phyloP scores from a whole-genome alignment of 1,140 invertebrate genomes.

The Leptinotarsa defecta region DNA sequence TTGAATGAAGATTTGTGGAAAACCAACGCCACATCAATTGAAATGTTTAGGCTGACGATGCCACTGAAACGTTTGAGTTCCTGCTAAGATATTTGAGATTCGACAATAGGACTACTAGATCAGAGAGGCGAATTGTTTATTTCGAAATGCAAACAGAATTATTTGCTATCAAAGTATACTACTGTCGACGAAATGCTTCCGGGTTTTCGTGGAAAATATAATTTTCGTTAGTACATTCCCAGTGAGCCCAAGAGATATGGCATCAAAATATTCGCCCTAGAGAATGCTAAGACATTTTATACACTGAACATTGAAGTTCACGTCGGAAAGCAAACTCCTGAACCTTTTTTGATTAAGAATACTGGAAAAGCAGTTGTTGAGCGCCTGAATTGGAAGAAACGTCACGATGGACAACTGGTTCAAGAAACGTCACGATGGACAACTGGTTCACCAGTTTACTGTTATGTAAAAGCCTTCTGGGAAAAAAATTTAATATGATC shows the following conservation, averaged over 20 bases:
- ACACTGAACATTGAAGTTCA: slow-evolving; percentile 36
- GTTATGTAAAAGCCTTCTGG: background rate
- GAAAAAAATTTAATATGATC: background rate
- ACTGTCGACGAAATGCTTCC: slow-evolving; percentile 31
- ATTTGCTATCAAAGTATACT: slow-evolving; percentile 25
- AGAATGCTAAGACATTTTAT: slow-evolving; percentile 33
- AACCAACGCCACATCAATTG: no score
- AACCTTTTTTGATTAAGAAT: background rate
- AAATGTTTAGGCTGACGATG: no score
- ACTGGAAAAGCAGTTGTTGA: background rate
- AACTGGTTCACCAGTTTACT: background rate
- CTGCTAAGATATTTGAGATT: no score
- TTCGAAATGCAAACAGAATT: slow-evolving; percentile 40
- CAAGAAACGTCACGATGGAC: background rate
- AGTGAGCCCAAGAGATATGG: slow-evolving; percentile 24
- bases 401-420: background rate
- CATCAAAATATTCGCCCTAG: slow-evolving; percentile 29
- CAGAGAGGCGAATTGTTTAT: slow-evolving; percentile 33
- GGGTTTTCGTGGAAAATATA: slow-evolving; percentile 27
- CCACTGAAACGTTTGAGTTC: no score
- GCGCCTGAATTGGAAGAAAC: background rate
- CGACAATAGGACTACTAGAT: slow-evolving; percentile 37
- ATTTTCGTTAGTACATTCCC: slow-evolving; percentile 18
- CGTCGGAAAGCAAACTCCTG: slow-evolving; percentile 26
- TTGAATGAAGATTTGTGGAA: no score